phyloP scores from a whole-genome alignment of 2,797 vertebrate species.

The Momotus momota region DNA sequence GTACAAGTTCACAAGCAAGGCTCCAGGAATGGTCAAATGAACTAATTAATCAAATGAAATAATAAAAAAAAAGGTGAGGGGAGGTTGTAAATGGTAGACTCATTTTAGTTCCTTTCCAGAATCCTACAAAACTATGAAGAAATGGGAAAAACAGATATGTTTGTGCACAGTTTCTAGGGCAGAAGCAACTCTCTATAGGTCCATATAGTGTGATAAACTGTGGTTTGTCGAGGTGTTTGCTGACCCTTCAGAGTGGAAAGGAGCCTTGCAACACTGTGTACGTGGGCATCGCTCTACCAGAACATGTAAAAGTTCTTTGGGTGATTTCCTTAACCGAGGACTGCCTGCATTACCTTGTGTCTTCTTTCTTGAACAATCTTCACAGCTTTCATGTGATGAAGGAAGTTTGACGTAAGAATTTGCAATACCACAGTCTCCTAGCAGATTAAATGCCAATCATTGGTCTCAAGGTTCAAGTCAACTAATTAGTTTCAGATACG shows the following conservation, averaged over 20 bases:
- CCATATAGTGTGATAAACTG: not conserved
- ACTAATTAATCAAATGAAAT: not conserved
- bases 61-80: not conserved
- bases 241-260: not conserved
- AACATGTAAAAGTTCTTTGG: not conserved
- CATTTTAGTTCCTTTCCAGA: not conserved
- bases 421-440: not conserved
- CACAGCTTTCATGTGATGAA: not conserved
- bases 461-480: not conserved
- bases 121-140: not conserved
- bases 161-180: not conserved
- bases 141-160: not conserved
- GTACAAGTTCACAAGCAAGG: not conserved
- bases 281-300: not conserved
- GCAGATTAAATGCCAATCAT: not conserved
- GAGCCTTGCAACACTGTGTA: not conserved
- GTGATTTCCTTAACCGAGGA: not conserved
- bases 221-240: not conserved
- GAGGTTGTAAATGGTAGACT: not conserved
- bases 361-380: not conserved
- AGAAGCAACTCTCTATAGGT: not conserved
- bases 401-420: not conserved
- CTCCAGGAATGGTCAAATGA: not conserved
- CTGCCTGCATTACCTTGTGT: not conserved
- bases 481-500: not conserved